A percentile compares a stretch with the other conserved stretches of the same genome.
Evolutionary conservation across 2,888 invertebrate genomes (phyloP).

Genomic region (Agrochola litura): DNA sequence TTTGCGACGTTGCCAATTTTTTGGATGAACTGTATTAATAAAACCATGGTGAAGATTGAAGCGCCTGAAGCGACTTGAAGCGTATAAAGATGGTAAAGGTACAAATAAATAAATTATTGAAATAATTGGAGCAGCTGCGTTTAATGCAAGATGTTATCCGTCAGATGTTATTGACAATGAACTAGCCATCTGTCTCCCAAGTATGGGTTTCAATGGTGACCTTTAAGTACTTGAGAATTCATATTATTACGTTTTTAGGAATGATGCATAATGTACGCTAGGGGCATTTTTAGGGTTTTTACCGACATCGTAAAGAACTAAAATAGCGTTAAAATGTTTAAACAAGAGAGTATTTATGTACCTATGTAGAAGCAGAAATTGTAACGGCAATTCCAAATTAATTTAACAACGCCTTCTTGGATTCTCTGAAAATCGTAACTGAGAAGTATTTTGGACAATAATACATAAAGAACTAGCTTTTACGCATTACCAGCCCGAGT

Average conservation of each 20-base stretch:
- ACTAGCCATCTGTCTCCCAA: constrained; percentile 1
- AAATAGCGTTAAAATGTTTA: neutral
- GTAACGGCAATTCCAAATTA: neutral
- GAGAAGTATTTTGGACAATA: neutral
- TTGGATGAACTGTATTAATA: neutral
- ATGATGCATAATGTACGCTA: too few relatives aligned
- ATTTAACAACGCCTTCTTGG: neutral
- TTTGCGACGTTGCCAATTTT: too few relatives aligned
- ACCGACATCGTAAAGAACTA: neutral
- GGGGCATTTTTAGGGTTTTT: neutral
- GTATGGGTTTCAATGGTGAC: neutral
- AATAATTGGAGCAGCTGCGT: neutral
- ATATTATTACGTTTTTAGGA: too few relatives aligned
- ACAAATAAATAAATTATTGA: neutral
- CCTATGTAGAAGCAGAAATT: neutral
- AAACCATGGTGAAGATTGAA: neutral
- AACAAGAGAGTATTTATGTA: neutral
- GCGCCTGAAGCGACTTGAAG: neutral
- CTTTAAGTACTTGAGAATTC: too few relatives aligned
- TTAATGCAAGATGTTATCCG: neutral
- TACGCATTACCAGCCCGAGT: too few relatives aligned
- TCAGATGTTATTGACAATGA: constrained; percentile 7
- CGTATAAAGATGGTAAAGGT: too few relatives aligned
- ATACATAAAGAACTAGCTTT: too few relatives aligned
- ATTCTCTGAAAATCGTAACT: neutral